Evolutionary conservation across 2,113 vertebrate species (phyloP).

Genomic region (Ophiodon elongatus): DNA sequence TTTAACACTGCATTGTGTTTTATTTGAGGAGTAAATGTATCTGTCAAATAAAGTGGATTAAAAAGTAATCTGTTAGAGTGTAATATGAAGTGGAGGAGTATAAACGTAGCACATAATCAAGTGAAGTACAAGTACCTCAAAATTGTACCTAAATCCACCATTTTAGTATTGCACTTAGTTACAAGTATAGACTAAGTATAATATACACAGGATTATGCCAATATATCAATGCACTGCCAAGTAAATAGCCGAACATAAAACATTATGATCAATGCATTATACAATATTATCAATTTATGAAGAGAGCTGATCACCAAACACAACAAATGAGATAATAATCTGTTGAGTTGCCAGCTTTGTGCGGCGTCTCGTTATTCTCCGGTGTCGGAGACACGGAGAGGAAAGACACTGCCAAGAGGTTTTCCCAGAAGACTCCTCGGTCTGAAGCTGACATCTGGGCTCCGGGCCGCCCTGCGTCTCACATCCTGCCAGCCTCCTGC

Average conservation of each 20-base stretch:
- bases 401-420: not conserved
- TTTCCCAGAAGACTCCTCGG: slow-evolving; percentile 35
- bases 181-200: not conserved
- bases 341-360: not conserved
- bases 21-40: not conserved
- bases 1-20: not conserved
- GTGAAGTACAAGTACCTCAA: not conserved
- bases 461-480: slow-evolving; percentile 27
- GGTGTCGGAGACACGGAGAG: not conserved
- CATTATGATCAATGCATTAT: not conserved
- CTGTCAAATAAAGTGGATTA: not conserved
- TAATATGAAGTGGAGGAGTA: not conserved
- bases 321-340: not conserved
- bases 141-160: not conserved
- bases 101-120: not conserved
- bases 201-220: not conserved
- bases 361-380: slow-evolving; percentile 11
- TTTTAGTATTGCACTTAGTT: not conserved
- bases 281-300: not conserved
- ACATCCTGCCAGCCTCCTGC: slow-evolving; percentile 28
- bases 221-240: not conserved
- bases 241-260: not conserved
- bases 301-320: not conserved
- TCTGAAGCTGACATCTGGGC: slow-evolving; percentile 47
- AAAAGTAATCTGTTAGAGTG: not conserved